Base-by-base conservation (phyloP, 1,140 invertebrate genomes). In the Megalopta genalis region DNA sequence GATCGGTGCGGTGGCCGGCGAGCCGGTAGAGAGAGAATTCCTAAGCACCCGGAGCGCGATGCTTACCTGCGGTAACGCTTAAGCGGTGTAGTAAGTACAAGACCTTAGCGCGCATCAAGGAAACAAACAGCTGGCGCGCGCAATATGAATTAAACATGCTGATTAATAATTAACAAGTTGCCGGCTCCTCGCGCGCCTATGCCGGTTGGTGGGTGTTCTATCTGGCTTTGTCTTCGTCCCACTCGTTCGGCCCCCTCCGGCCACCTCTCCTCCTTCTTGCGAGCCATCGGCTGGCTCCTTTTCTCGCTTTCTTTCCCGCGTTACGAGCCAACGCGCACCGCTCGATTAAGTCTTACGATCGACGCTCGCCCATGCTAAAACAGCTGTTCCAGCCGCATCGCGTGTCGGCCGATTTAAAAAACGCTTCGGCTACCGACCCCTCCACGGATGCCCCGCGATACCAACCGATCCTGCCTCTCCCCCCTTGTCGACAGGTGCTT, bases 141-240 rank as follows among this genome's bases (percentile, higher is more conserved):
- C 88, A 87, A 87, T 91, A 92, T 92, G 91, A 92, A 92, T 92
- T 92, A 92, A 92, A 91, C 90, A 92, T 92, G 90, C 87, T 91
- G 89, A 91, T 91, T 91, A 91, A 91, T 92, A 92, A 92, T 92
- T 91, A 91, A 90, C 90, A 90, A 92, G 90, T 86, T 87, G 86
- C 81, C 84, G 86, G 86, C 87, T 86, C 87, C 78, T 78, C 76
- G 73, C 77, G 57, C 69, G 79, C 62, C 64, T 77, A 88, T 83
- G 78, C 86, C 84, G 77, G 85, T 81, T 64, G 72, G 84, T 83
- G 69, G 77, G 76, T 84, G 80, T 59, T 81, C 72, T 49, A 16
- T 60, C 67, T 59, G 21, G 9, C 70, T 57, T 74, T 75, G 57
- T 75, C 80, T 32, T 63, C 32, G 21, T 82, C 39, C 42, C 60